Evolutionary conservation across 2,797 vertebrate species (phyloP).

Genomic region (Cyprinella venusta): DNA sequence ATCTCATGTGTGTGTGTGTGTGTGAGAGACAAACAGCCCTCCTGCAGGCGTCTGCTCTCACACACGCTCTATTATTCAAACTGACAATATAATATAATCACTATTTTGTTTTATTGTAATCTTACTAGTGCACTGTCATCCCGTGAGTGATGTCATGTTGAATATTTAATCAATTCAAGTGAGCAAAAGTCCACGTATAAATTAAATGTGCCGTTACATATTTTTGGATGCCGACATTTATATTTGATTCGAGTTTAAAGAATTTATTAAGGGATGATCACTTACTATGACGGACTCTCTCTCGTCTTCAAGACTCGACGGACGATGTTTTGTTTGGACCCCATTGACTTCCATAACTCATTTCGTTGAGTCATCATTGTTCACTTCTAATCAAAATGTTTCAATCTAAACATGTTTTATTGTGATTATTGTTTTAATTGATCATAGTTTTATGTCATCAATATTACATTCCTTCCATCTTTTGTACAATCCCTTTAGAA

Average conservation of each 20-base stretch:
- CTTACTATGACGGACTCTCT: not conserved
- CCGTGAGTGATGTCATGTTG: slow-evolving; percentile 27
- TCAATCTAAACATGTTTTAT: not conserved
- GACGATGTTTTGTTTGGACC: not conserved
- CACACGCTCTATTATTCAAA: slow-evolving; percentile 34
- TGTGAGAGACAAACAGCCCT: slow-evolving; percentile 37
- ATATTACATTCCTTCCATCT: not conserved
- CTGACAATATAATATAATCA: slow-evolving; percentile 37
- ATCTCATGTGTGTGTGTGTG: too few relatives aligned
- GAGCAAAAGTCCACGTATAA: slow-evolving; percentile 6
- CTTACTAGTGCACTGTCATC: slow-evolving; percentile 18
- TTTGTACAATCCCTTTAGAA: not conserved
- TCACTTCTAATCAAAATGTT: not conserved
- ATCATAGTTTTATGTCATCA: not conserved
- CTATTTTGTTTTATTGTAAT: slow-evolving; percentile 35
- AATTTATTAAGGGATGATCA: not conserved
- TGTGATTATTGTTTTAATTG: not conserved
- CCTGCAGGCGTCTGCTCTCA: slow-evolving; percentile 10
- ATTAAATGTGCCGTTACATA: slow-evolving; percentile 1
- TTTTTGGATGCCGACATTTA: not conserved
- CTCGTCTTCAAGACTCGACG: not conserved
- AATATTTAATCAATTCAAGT: slow-evolving; percentile 35
- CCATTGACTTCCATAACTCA: not conserved
- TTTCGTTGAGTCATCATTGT: not conserved
- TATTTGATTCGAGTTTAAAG: not conserved